These are phyloP conservation scores for Borostomias antarcticus DNA, from an alignment of 2,797 vertebrate species.

Conservation along the genomic window DNA sequence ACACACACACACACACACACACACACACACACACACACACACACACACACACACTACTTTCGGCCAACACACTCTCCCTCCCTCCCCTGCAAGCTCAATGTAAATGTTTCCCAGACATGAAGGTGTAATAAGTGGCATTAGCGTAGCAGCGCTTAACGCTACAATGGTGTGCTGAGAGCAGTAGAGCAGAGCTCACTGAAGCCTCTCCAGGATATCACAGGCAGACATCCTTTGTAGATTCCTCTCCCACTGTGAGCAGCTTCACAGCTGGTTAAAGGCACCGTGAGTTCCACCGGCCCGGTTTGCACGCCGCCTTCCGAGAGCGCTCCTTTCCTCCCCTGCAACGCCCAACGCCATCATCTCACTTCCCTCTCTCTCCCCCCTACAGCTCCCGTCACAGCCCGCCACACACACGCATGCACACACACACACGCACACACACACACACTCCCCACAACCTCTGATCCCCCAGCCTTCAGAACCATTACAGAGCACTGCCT, in stretches of 20 bases:
- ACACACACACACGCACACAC: slow-evolving; percentile 22
- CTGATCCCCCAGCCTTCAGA: slow-evolving; percentile 69
- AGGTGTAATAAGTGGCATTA: slow-evolving; percentile 71
- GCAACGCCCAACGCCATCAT: slow-evolving; percentile 37
- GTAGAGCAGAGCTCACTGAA: slow-evolving; percentile 74
- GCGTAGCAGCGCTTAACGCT: slow-evolving; percentile 71
- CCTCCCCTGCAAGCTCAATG: slow-evolving; percentile 63
- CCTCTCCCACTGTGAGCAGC: slow-evolving; percentile 77
- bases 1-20: slow-evolving; percentile 8
- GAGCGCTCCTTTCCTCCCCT: slow-evolving; percentile 25
- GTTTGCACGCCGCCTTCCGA: slow-evolving; percentile 74
- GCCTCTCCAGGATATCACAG: slow-evolving; percentile 77
- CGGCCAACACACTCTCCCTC: neutral
- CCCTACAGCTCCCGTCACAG: slow-evolving; percentile 47
- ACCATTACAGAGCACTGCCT: slow-evolving; percentile 68
- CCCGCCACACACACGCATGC: slow-evolving; percentile 22
- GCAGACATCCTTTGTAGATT: slow-evolving; percentile 80
- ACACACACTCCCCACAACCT: slow-evolving; percentile 49
- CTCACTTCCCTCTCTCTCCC: slow-evolving; percentile 11
- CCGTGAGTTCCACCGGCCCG: slow-evolving; percentile 71
- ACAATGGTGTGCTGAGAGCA: slow-evolving; percentile 73
- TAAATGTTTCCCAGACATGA: slow-evolving; percentile 71
- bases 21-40: too few relatives aligned
- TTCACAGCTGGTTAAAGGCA: slow-evolving; percentile 81
- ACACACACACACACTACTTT: too few relatives aligned